Base-by-base conservation (phyloP, 2,888 invertebrate genomes). In the Drosophila mulleri region DNA sequence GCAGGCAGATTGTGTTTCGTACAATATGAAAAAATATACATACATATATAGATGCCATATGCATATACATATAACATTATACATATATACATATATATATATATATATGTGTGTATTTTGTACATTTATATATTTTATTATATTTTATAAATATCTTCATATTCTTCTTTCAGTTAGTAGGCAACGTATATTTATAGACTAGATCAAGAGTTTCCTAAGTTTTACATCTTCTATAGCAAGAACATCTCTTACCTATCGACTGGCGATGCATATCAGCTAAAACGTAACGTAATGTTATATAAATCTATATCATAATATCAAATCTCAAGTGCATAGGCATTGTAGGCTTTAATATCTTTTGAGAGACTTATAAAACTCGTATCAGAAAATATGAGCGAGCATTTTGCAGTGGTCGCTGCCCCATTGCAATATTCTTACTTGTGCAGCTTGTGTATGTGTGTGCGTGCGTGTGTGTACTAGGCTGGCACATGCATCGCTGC, bases 1-100 rank as follows among this genome's bases (percentile, higher is more conserved):
- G 76, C 76, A 82, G 41, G 57, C 70, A 75, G 63, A 71, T 72
- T 76, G 71, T 75, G 53, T 70, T 74, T 68, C 62, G 68, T 39
- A 26, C 47, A 58, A 72, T 53, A 61, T 39, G 32, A n/a, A 57
- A n/a, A 54, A 54, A 54, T 54, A 35, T 35, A 47, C 12, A 29
- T 23, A 23, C 2, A 23, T 23, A 23, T 23, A 2, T 23, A 35
- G 11, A 11, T 42, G 12, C 3, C 12, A 35, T 20, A 18, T 29
- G 23, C 23, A 8, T 23, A 47, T n/a, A n/a, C n/a, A n/a, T n/a
- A n/a, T n/a, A n/a, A n/a, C n/a, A n/a, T n/a, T n/a, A n/a, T n/a
- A n/a, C n/a, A n/a, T n/a, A 54, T 54, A 35, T 35, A 47, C 12
- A 29, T n/a, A n/a, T 47, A 1, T 8, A 35, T 56, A 29, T 14